These are phyloP conservation scores for Agapornis canus DNA, from an alignment of 2,797 vertebrate genomes.

Conservation along the genomic window DNA sequence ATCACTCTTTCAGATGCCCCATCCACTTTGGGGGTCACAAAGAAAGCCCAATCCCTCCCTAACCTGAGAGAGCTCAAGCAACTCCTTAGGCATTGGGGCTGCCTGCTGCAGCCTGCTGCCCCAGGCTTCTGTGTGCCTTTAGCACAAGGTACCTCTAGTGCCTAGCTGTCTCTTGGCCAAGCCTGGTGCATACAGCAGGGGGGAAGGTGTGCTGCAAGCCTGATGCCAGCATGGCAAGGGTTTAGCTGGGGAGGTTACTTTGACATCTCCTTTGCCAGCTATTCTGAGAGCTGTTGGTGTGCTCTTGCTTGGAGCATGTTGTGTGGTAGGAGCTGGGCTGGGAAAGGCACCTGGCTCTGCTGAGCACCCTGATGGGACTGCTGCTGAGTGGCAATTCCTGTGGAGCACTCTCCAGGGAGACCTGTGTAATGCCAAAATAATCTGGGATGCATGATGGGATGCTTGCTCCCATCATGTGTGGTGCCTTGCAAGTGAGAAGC, in stretches of 20 bases:
- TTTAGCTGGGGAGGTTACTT: not conserved
- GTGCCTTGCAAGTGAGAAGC: not conserved
- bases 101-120: not conserved
- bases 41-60: not conserved
- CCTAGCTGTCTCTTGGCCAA: not conserved
- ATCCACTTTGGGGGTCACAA: not conserved
- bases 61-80: not conserved
- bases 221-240: not conserved
- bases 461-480: not conserved
- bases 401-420: not conserved
- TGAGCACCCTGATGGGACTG: not conserved
- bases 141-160: not conserved
- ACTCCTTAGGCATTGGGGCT: not conserved
- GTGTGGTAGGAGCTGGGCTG: rapidly evolving
- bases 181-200: not conserved
- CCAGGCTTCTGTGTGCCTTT: not conserved
- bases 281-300: not conserved
- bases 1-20: not conserved
- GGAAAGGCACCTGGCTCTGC: not conserved
- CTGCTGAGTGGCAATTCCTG: not conserved
- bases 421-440: not conserved
- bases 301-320: not conserved
- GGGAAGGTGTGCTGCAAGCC: not conserved
- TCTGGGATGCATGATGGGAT: not conserved
- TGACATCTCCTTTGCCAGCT: not conserved